These are phyloP conservation scores for Peromyscus nudipes DNA, from an alignment of 2,797 vertebrate species.

Conservation along the genomic window DNA sequence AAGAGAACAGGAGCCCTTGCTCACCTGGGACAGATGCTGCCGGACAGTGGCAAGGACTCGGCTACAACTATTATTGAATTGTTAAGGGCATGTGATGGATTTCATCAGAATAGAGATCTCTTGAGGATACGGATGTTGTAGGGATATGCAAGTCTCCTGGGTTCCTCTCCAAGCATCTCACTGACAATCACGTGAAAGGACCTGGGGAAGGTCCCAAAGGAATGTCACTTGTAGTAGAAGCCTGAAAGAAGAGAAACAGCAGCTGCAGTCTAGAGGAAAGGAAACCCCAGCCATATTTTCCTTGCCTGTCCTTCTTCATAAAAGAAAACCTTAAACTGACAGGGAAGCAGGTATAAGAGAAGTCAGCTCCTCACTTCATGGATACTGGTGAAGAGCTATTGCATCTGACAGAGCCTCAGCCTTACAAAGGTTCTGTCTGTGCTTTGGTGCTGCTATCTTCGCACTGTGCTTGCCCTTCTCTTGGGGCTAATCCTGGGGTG, in stretches of 20 bases:
- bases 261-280: not conserved
- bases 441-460: not conserved
- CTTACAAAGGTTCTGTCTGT: not conserved
- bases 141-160: not conserved
- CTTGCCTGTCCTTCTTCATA: not conserved
- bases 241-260: not conserved
- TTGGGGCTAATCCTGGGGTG: not conserved
- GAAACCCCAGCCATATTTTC: not conserved
- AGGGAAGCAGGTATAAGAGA: not conserved
- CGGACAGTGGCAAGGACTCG: not conserved
- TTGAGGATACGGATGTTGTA: not conserved
- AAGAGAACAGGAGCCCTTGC: not conserved
- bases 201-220: not conserved
- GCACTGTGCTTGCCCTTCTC: not conserved
- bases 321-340: not conserved
- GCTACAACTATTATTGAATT: constrained; percentile 19
- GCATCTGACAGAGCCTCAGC: not conserved
- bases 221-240: not conserved
- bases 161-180: not conserved
- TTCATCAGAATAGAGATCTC: not conserved
- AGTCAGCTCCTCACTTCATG: not conserved
- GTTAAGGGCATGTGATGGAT: not conserved
- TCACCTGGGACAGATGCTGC: constrained; percentile 35
- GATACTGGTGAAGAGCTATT: not conserved
- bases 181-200: not conserved